Evolutionary conservation across 92 coral and sea anemone genomes (phyloP).

Genomic region (Nematostella vectensis): DNA sequence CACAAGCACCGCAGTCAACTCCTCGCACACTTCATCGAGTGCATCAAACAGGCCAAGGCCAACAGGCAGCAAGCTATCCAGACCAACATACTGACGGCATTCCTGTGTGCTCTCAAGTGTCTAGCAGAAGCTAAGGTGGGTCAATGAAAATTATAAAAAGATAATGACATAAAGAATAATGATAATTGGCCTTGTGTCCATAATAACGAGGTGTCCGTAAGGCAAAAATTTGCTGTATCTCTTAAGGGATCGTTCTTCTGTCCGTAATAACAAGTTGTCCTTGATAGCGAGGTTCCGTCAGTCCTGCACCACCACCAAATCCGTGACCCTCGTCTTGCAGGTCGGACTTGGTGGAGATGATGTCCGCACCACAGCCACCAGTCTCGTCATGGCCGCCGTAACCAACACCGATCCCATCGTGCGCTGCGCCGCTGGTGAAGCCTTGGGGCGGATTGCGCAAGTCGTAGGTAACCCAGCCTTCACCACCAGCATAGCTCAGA

Average conservation of each 20-base stretch:
- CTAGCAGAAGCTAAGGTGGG: conserved; percentile 77
- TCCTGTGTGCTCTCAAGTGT: conserved; percentile 82
- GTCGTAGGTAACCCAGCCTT: conserved; percentile 94
- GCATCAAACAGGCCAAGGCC: conserved; percentile 87
- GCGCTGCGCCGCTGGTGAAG: conserved; percentile 99
- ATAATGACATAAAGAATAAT: no score
- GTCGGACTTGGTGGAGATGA: conserved; percentile 90
- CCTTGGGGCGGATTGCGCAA: conserved; percentile 96
- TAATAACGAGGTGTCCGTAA: no score
- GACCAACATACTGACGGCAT: conserved; percentile 94
- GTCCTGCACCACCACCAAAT: no score
- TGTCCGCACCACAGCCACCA: conserved; percentile 85
- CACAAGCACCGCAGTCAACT: conserved; percentile 95
- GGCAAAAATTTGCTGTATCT: no score
- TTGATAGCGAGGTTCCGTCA: no score
- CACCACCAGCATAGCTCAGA: conserved; percentile 88
- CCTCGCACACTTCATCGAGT: conserved; percentile 82
- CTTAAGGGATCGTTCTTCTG: no score
- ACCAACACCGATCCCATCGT: conserved; percentile 93
- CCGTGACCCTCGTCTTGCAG: conserved; percentile 8
- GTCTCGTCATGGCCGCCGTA: conserved; percentile 88
- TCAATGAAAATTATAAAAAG: no score
- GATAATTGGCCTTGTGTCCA: no score
- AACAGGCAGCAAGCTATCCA: conserved; percentile 92
- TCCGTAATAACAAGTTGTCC: no score